Evolutionary conservation across 2,797 vertebrate genomes (phyloP), one percentile per base, ranked within the genome.

Genomic region (Semaprochilodus insignis): DNA sequence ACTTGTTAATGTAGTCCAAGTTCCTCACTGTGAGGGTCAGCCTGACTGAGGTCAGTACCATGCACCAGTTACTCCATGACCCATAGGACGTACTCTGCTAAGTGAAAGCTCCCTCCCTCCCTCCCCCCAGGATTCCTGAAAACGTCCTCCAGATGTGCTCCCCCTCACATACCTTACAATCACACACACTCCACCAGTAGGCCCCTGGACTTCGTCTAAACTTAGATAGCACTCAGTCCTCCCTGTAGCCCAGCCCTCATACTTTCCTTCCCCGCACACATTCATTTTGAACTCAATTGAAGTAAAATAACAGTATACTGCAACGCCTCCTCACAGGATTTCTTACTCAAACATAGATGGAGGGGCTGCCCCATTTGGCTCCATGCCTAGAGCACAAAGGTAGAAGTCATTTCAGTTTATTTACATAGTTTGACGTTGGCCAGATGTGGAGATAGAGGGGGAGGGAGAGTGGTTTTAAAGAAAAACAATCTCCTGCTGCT

Each of bases 41-140:
- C 59, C 85, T 75, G 78, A 80, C 25, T 15, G 81, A 77, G 55
- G 86, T 40, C 27, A 15, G 77, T 71, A 90, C 90, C 92, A 92
- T 91, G 92, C 89, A 93, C 93, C 7, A 77, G 86, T 89, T 85
- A 88, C 92, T 80, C 93, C 66, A 19, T 48, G 85, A 91, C 93
- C 89, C 83, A 36, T 81, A 60, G 27, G 86, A 90, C 91, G 87
- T 51, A 36, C 59, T 78, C 40, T 25, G 17, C 77, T 69, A 7
- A 76, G 10, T 65, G 52, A 3, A 25, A 67, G n/a, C 48, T 57
- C 77, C 83, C 77, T 86, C 83, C 83, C 77, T 86, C 83, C 77
- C 66, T 62, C 75, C 73, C 73, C 19, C 17, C 11, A 36, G 55
- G 27, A 83, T 77, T 86, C 81, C 74, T 80, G 83, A 69, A 77